Evolutionary conservation across 2,888 invertebrate genomes (phyloP), one percentile per base, ranked within the genome.

Genomic region (Pristionchus arcanus): DNA sequence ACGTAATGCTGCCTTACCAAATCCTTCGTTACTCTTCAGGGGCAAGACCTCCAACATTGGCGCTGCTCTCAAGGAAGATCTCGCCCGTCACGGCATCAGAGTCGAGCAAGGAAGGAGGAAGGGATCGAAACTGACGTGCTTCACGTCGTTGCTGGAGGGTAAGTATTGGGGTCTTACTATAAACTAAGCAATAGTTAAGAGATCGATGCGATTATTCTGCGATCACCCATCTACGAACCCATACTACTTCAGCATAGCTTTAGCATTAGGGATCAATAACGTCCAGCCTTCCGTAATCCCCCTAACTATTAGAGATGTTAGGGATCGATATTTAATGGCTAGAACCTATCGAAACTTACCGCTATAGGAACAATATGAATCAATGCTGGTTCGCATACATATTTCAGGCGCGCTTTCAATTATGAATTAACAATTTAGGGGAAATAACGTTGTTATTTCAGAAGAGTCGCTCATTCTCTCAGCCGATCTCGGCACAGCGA

Each of bases 21-120:
- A 63, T 25, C 63, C 63, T 15, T 87, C n/a, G n/a, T n/a, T n/a
- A n/a, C 21, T 28, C 37, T 81, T 25, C 63, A 89, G 89, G 5
- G 89, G 81, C 25, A 89, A 89, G 89, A 89, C 89, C 81, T 81
- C 31, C 81, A 31, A 89, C 42, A 66, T 21, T 15, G 81, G 89
- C 21, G 25, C 25, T 0, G 63, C 4, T 15, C 89, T 89, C n/a
- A n/a, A n/a, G 7, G 63, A 81, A 1, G 63, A 81, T 19, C 81
- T 89, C 37, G 9, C 16, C 11, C 63, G 37, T 37, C 42, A 81
- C 81, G 89, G 81, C 42, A 77, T 89, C 89, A 16, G 11, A 21
- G 28, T 89, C 4, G 71, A 71, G 0, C 28, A 28, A 11, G 89
- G 89, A 59, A 89, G 89, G 49, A 59, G 89, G 81, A 89, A 89